Conservation (phyloP, 2,797 vertebrate species). For the Bradypus variegatus region DNA sequence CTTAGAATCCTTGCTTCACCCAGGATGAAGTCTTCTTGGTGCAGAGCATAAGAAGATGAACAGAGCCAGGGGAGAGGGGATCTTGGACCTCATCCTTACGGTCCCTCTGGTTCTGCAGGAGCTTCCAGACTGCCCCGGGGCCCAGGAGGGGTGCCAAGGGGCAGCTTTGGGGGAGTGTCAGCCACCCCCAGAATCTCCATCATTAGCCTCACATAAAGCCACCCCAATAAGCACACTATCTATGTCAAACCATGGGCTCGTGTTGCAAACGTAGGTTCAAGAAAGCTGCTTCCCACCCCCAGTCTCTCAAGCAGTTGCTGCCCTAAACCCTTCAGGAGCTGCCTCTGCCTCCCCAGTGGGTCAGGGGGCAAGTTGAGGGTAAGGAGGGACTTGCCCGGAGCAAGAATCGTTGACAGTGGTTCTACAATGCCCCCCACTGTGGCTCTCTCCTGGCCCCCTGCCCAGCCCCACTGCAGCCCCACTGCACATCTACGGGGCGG, state of each 20-base stretch:
- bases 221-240: not conserved
- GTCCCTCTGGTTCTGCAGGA: not conserved
- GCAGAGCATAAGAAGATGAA: not conserved
- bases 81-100: fast-evolving
- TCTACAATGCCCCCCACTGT: too few species aligned
- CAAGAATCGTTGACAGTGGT: not conserved
- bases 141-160: not conserved
- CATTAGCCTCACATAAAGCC: too few species aligned
- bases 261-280: not conserved
- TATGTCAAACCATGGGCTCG: fast-evolving
- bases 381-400: not conserved
- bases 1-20: not conserved
- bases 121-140: not conserved
- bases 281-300: not conserved
- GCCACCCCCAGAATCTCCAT: not conserved
- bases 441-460: too few species aligned
- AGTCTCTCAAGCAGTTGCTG: fast-evolving
- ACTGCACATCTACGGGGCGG: too few species aligned
- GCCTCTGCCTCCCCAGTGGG: not conserved
- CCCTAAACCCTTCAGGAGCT: not conserved
- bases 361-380: too few species aligned
- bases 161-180: not conserved
- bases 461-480: not conserved
- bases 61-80: not conserved
- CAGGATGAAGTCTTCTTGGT: not conserved